Percentiles rank a stretch among this genome's conserved stretches.
Evolutionary conservation across 2,113 vertebrate genomes (phyloP).

Genomic region (Apodemus speciosus): DNA sequence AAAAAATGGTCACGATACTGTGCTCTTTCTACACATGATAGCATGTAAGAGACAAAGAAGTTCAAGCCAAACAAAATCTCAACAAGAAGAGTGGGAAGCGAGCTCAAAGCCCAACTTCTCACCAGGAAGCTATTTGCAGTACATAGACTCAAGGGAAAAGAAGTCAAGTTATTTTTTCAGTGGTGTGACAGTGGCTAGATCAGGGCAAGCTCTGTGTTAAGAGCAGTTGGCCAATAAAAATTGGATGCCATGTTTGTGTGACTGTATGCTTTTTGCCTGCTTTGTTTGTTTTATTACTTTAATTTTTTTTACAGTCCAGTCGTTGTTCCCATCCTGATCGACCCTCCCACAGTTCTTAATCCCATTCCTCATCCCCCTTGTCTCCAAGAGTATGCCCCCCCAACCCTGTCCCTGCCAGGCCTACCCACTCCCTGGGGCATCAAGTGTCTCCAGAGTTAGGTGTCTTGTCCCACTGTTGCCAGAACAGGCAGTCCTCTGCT

Average conservation of each 20-base stretch:
- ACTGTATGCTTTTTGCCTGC: not conserved
- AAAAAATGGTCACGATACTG: too few relatives aligned
- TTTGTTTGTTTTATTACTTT: not conserved
- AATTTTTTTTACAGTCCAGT: not conserved
- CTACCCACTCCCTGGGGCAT: too few relatives aligned
- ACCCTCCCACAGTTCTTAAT: not conserved
- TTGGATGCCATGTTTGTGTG: not conserved
- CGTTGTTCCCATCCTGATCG: accelerated
- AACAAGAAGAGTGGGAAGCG: not conserved
- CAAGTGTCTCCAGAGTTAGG: too few relatives aligned
- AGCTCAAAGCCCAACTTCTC: not conserved
- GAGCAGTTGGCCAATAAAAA: not conserved
- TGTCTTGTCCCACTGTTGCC: too few relatives aligned
- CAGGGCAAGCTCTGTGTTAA: not conserved
- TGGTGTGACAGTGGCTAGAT: not conserved
- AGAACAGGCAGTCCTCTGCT: too few relatives aligned
- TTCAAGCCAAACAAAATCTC: not conserved
- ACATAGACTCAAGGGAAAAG: not conserved
- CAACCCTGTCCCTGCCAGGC: too few relatives aligned
- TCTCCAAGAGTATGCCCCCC: too few relatives aligned
- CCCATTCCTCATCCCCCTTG: not conserved
- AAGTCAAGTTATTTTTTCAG: not conserved
- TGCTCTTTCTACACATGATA: too few relatives aligned
- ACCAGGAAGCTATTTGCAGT: not conserved
- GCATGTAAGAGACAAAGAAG: not conserved